Percentiles rank a stretch among this genome's conserved stretches.
phyloP scores from a whole-genome alignment of 2,797 vertebrate species.

The Enteromius unitaeniatus region DNA sequence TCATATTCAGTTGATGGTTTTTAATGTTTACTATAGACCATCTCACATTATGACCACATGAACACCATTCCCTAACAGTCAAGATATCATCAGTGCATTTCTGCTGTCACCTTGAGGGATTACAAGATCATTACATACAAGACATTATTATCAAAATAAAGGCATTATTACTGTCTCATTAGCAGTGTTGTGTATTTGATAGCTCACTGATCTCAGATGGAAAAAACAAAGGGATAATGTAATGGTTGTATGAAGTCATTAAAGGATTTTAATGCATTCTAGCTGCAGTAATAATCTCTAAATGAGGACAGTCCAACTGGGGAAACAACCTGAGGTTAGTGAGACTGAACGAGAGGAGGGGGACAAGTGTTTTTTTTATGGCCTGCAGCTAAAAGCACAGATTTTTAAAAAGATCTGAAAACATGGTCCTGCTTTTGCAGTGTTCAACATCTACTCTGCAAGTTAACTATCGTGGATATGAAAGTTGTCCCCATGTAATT shows the following conservation, averaged over 20 bases:
- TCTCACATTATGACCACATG: background rate
- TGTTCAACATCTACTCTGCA: background rate
- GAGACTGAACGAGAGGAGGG: slow-evolving; percentile 9
- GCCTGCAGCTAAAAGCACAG: background rate
- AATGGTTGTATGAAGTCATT: slow-evolving; percentile 19
- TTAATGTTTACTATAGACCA: background rate
- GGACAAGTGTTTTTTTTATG: slow-evolving; percentile 2
- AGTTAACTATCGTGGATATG: background rate
- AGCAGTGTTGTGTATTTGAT: slow-evolving; percentile 21
- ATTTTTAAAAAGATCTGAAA: background rate
- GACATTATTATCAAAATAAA: slow-evolving; percentile 15
- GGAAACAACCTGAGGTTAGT: slow-evolving; percentile 40
- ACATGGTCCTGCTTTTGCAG: background rate
- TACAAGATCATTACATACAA: slow-evolving; percentile 25
- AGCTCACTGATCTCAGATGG: background rate
- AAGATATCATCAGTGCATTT: background rate
- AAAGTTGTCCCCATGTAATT: background rate
- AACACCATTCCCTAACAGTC: background rate
- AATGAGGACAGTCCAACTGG: slow-evolving; percentile 45
- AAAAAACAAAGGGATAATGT: slow-evolving; percentile 18
- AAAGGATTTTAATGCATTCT: slow-evolving; percentile 32
- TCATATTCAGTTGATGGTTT: background rate
- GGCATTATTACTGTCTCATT: slow-evolving; percentile 7
- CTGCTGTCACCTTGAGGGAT: slow-evolving; percentile 8
- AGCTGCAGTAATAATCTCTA: slow-evolving; percentile 27